phyloP scores from a whole-genome alignment of 2,113 vertebrate species.

The Tragulus kanchil region DNA sequence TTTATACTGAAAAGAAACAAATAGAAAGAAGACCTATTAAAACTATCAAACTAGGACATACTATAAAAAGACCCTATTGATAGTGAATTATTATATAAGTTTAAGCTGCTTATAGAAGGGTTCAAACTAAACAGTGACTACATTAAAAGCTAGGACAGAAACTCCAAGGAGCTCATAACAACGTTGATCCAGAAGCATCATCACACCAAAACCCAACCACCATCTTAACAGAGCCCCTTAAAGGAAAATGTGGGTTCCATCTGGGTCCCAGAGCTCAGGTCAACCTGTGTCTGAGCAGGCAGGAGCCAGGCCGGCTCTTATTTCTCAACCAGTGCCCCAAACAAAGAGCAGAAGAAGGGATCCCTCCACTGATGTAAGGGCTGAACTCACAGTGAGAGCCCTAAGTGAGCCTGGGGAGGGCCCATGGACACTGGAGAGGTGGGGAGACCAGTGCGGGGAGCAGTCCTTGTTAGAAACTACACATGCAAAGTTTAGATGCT shows the following conservation, averaged over 20 bases:
- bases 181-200: neutral
- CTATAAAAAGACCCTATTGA: neutral
- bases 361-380: neutral
- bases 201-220: conserved; percentile 4
- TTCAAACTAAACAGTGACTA: conserved; percentile 9
- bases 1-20: conserved; percentile 72
- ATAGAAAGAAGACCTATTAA: conserved; percentile 48
- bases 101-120: neutral
- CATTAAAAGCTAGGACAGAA: neutral
- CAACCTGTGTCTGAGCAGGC: neutral
- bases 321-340: neutral
- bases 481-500: neutral
- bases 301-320: neutral
- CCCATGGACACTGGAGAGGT: neutral
- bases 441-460: too few relatives aligned
- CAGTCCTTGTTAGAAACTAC: neutral
- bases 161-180: neutral
- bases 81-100: neutral
- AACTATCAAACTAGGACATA: conserved; percentile 1
- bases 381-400: neutral
- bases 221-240: neutral
- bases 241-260: neutral
- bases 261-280: neutral
- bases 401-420: neutral
- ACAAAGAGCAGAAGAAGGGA: neutral